Base-by-base conservation (phyloP, 2,888 invertebrate genomes). In the Drosophila hamatofila region DNA sequence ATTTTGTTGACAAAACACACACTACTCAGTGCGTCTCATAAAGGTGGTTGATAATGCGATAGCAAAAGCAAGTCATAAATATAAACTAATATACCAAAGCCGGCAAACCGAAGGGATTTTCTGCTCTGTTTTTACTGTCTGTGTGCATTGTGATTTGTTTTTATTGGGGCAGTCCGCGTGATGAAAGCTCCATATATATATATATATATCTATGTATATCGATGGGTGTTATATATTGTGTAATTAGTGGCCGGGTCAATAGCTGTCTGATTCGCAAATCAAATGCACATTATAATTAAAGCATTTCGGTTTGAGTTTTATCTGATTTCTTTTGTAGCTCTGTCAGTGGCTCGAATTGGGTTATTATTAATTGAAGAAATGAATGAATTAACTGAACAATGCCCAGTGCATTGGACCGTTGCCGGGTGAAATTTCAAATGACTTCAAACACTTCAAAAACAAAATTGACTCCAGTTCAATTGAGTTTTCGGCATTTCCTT, bases 261-360 rank as follows among this genome's bases (percentile, higher is more conserved):
- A 78, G 64, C 69, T 49, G 66, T 11, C 71, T 77, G 77, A 78
- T 77, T 79, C 79, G 83, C 81, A 68, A 83, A 81, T 81, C 73
- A 83, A 81, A 79, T 83, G 66, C 71, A 75, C 83, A 81, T 83
- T 81, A 81, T 75, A 80, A 81, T 67, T 62, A 81, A 71, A 49
- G 71, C 74, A 58, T 46, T 74, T 76, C 35, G 23, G 54, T 62
- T 62, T 62, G 21, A 25, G 23, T 41, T 21, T 33, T 18, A 44
- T 44, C 44, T 39, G 18, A 46, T 64, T 66, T 52, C 56, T 49
- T 51, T 61, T 76, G 51, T 66, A 30, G 11, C 35, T 46, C 37
- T 37, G 27, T 44, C 37, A 16, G 44, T n/a, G 39, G 16, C 23
- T 41, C 41, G 64, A 69, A 55, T 58, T 66, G 62, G 60, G 57